These are phyloP conservation scores for Cylas formicarius DNA, from an alignment of 1,140 invertebrate genomes.

Conservation along the genomic window DNA sequence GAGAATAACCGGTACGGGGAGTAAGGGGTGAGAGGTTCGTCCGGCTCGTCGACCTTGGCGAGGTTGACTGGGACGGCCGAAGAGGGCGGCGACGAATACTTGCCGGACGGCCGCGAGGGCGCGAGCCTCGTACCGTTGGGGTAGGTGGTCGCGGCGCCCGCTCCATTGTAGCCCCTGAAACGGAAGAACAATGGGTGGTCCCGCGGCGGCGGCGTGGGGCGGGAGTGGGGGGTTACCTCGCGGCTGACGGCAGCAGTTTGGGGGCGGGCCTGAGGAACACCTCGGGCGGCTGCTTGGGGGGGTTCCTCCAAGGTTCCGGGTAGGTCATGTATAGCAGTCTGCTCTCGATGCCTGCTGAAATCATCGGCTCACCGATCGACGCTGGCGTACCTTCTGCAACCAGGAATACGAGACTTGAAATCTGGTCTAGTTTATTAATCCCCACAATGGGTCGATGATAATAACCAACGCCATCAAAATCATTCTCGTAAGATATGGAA, in stretches of 20 bases:
- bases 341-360: conserved; percentile 41
- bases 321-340: conserved; percentile 41
- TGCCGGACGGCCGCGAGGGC: conserved; percentile 29
- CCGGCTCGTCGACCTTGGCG: conserved; percentile 32
- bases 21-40: conserved; percentile 28
- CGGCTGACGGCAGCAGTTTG: conserved; percentile 34
- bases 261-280: conserved; percentile 38
- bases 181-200: conserved; percentile 18
- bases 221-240: conserved; percentile 23
- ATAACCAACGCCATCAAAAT: no score
- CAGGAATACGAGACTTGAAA: no score
- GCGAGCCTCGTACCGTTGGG: conserved; percentile 36
- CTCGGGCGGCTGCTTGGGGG: conserved; percentile 37
- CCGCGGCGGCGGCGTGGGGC: not conserved
- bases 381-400: conserved; percentile 30
- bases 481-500: no score
- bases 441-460: no score
- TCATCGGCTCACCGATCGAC: conserved; percentile 38
- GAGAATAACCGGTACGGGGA: conserved; percentile 27
- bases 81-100: conserved; percentile 35
- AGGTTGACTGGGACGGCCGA: conserved; percentile 37
- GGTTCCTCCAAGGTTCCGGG: conserved; percentile 38
- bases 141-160: conserved; percentile 25
- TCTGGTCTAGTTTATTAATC: no score
- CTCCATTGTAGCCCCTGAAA: conserved; percentile 38